Evolutionary conservation across 2,888 invertebrate genomes (phyloP).

Genomic region (Pollenia labialis): DNA sequence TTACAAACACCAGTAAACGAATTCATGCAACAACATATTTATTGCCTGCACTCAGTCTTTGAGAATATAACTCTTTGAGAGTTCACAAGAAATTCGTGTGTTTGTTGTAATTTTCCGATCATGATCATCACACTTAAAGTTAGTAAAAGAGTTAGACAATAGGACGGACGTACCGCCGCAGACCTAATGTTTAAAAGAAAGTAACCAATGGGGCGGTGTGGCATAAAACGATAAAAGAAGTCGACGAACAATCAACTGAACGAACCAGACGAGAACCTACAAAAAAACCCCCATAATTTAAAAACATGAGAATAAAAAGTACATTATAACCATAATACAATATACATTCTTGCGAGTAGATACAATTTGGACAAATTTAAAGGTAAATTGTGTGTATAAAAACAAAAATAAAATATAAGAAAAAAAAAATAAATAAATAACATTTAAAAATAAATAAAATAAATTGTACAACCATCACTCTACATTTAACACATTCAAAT

Average conservation of each 20-base stretch:
- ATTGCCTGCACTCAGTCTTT: constrained; percentile 22
- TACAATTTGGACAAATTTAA: constrained; percentile 18
- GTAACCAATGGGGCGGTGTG: constrained; percentile 37
- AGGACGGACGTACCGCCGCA: not conserved
- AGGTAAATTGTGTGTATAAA: not conserved
- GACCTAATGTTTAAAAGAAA: constrained; percentile 46
- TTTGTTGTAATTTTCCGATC: constrained; percentile 26
- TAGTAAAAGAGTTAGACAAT: not conserved
- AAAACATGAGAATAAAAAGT: constrained; percentile 60
- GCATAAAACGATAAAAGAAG: constrained; percentile 25
- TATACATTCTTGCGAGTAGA: not conserved
- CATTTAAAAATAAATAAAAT: constrained; percentile 70
- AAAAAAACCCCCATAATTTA: constrained; percentile 64
- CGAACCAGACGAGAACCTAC: not conserved
- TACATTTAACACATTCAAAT: constrained; percentile 40
- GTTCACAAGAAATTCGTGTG: constrained; percentile 57
- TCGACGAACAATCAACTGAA: not conserved
- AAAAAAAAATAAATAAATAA: constrained; percentile 66
- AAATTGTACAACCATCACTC: constrained; percentile 53
- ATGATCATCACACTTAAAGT: constrained; percentile 29
- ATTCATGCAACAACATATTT: not conserved
- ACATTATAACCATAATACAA: constrained; percentile 23
- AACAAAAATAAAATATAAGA: not conserved
- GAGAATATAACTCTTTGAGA: constrained; percentile 68
- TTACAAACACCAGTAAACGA: constrained; percentile 10